Conservation (phyloP, 2,888 invertebrate species). For the Drosophila imparisetae region DNA sequence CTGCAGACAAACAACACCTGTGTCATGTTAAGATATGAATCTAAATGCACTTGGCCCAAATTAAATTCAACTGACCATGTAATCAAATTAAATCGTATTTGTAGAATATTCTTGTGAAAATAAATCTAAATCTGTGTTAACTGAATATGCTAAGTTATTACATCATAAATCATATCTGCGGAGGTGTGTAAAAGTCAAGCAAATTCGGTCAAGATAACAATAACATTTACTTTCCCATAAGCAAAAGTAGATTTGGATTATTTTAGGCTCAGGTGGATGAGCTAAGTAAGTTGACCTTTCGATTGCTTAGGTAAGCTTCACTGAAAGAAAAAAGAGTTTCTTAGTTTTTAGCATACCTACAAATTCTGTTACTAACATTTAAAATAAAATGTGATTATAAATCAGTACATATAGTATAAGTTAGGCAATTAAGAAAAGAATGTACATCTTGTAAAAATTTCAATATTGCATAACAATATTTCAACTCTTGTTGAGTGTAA, state of each 20-base stretch:
- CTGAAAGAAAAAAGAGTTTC: neutral
- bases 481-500: neutral
- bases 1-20: neutral
- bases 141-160: neutral
- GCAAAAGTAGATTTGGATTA: neutral
- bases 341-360: neutral
- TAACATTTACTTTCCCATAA: neutral
- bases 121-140: neutral
- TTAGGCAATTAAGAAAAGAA: neutral
- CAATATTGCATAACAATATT: neutral
- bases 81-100: slow-evolving; percentile 10
- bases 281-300: slow-evolving; percentile 1
- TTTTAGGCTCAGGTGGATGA: neutral
- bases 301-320: neutral
- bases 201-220: neutral
- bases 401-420: neutral
- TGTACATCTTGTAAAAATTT: neutral
- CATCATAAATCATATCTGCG: neutral
- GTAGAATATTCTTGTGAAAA: neutral
- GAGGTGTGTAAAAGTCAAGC: neutral
- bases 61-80: slow-evolving; percentile 5
- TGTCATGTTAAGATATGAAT: neutral
- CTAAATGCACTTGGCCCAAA: neutral
- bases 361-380: neutral
- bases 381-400: neutral